Percentiles rank a stretch among this genome's conserved stretches.
phyloP scores from a whole-genome alignment of 2,888 invertebrate genomes.

The Ormyrus pomaceus region DNA sequence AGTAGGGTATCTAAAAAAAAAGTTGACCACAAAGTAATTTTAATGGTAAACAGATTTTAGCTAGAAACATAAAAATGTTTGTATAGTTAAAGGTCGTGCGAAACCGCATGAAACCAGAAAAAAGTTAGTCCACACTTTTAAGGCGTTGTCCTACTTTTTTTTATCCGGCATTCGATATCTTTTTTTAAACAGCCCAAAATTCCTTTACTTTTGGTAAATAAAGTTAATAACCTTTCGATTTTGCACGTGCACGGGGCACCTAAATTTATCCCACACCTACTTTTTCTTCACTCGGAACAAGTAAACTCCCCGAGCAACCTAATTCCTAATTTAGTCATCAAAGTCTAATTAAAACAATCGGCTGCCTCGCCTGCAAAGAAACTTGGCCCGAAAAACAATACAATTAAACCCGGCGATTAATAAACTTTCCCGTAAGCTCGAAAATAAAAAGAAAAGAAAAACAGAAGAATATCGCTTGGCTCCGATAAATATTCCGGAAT shows the following conservation, averaged over 20 bases:
- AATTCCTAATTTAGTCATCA: no score
- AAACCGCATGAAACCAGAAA: constrained; percentile 23
- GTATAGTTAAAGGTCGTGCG: background rate
- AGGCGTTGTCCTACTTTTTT: constrained; percentile 16
- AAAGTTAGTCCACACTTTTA: constrained; percentile 17
- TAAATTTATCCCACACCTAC: no score
- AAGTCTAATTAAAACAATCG: no score
- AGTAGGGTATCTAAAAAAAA: background rate
- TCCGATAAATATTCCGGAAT: background rate
- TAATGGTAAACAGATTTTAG: no score
- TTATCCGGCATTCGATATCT: constrained; percentile 1
- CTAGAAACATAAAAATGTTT: no score
- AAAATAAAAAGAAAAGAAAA: background rate
- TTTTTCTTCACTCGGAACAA: no score
- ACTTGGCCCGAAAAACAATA: no score
- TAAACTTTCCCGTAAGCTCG: background rate
- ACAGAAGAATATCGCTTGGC: background rate
- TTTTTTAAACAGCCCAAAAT: constrained; percentile 14
- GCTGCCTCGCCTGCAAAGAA: no score
- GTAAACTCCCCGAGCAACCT: no score
- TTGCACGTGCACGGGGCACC: no score
- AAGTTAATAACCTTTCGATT: constrained; percentile 36
- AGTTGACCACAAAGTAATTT: background rate
- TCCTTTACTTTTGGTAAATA: background rate
- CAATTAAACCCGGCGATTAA: no score